Base-by-base conservation (phyloP, 2,888 invertebrate species). In the Noctua comes region DNA sequence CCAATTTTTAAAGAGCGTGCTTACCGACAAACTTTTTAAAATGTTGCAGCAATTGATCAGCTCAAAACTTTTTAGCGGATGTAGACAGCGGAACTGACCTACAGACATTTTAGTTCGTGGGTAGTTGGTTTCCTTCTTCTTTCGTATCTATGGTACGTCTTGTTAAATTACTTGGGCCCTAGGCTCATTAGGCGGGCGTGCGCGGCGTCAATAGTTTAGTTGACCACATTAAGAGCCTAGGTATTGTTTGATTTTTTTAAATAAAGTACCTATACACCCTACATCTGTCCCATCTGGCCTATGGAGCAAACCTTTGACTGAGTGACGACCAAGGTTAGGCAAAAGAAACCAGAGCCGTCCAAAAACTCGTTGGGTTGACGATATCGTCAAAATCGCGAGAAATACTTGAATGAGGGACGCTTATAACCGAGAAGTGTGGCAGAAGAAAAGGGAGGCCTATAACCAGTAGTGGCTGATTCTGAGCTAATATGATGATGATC, bases 21-120 rank as follows among this genome's bases (percentile, higher is more conserved):
- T 21, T 43, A 43, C 46, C 31, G 46, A 48, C 48, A 10, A 46
- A 48, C 24, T 72, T 79, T 71, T 79, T 40, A 3, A 54, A 79
- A 57, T 48, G 16, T n/a, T 51, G 31, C 27, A 46, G 18, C 16
- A 65, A 65, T 54, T 78, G 6, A 64, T 70, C 43, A 36, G 51
- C 11, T 51, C 21, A n/a, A 21, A 31, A 51, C 21, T 73, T 72
- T 73, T 57, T 8, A 8, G n/a, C 8, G 43, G 43, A 46, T 46
- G 2, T 54, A 57, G 16, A 18, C 43, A 43, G 24, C 46, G 57
- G 7, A 79, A 43, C 54, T 79, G 36, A 54, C 64, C 13, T n/a
- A 68, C 40, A 64, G n/a, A 48, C 18, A 21, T 40, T 31, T 31
- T 46, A n/a, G 21, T 21, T 31, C 13, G n/a, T 48, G 65, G n/a